phyloP scores from a whole-genome alignment of 2,888 invertebrate genomes.

The Metallyticus violacea region DNA sequence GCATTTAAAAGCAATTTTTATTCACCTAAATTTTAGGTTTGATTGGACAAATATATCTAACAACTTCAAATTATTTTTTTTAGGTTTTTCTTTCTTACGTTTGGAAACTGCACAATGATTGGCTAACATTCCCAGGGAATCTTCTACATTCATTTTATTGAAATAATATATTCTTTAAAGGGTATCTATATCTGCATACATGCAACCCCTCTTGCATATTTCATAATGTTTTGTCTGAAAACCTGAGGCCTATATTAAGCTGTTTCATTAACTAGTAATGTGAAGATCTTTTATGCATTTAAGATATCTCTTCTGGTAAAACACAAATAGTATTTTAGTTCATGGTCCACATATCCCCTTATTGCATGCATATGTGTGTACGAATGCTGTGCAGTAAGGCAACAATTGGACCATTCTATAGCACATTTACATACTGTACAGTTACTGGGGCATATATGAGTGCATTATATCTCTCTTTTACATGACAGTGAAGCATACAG shows the following conservation, averaged over 20 bases:
- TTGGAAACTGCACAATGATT: no score
- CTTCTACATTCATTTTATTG: no score
- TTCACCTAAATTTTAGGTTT: neutral
- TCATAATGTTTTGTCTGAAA: neutral
- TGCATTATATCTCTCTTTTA: neutral
- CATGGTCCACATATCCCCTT: no score
- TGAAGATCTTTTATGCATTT: neutral
- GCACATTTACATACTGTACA: no score
- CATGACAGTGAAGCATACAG: neutral
- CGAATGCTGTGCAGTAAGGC: neutral
- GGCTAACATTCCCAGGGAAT: neutral
- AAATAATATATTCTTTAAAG: neutral
- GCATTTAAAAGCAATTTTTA: neutral
- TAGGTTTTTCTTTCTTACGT: no score
- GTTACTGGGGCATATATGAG: neutral
- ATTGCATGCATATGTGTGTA: neutral
- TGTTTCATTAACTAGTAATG: neutral
- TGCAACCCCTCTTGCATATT: neutral
- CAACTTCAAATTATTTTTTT: no score
- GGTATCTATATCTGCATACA: neutral
- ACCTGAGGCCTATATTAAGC: neutral
- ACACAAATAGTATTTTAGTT: neutral
- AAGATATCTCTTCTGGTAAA: neutral
- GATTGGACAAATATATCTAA: no score
- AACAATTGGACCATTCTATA: neutral